phyloP scores from a whole-genome alignment of 1,140 invertebrate genomes.

The Pachypeltis micranthus region DNA sequence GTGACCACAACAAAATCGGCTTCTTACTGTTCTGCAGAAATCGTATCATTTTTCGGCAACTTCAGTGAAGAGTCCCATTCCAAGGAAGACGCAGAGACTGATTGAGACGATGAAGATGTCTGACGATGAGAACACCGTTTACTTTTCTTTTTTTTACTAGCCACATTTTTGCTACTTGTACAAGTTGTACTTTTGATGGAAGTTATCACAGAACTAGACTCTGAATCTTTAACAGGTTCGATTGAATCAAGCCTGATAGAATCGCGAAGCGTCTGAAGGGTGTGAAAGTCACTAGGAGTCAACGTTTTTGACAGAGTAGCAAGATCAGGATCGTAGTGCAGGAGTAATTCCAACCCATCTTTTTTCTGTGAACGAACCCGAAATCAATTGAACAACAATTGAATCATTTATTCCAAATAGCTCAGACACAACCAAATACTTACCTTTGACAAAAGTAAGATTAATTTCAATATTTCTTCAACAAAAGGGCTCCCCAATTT shows the following conservation, averaged over 20 bases:
- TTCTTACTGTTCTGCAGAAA: no score
- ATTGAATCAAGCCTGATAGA: background rate
- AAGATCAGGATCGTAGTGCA: slow-evolving; percentile 1
- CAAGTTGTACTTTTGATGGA: no score
- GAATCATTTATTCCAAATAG: background rate
- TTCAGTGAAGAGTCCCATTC: no score
- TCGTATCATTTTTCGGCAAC: no score
- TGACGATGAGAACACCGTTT: no score
- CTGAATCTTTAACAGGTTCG: background rate
- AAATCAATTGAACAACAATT: background rate
- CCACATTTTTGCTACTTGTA: no score
- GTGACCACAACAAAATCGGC: no score
- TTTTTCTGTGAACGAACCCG: background rate
- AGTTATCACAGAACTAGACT: no score
- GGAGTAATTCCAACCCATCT: background rate
- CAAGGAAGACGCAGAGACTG: no score
- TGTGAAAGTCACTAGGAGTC: background rate
- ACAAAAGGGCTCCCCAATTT: slow-evolving; percentile 21
- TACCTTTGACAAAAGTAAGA: slow-evolving; percentile 34
- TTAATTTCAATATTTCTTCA: slow-evolving; percentile 22
- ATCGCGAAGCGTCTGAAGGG: background rate
- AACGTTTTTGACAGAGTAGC: background rate
- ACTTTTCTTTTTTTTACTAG: no score
- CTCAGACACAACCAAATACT: background rate
- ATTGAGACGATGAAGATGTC: no score